Percentiles rank a stretch among this genome's conserved stretches.
phyloP scores from a whole-genome alignment of 2,797 vertebrate genomes.

The Peromyscus melanophrys region DNA sequence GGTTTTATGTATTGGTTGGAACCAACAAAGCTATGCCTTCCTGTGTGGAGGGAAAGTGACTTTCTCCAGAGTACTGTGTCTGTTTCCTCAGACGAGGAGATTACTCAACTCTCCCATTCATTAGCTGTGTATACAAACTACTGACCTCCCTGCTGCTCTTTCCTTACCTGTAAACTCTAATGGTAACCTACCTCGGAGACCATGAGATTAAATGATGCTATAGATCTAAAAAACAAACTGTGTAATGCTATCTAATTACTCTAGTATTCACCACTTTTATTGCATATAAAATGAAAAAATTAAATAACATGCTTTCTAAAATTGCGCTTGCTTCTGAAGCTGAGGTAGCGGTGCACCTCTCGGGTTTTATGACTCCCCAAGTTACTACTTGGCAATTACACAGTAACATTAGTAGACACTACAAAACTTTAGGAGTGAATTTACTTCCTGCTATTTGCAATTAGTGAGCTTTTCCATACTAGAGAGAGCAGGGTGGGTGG shows the following conservation, averaged over 20 bases:
- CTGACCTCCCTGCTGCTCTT: slow-evolving; percentile 5
- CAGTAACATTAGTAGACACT: slow-evolving; percentile 85
- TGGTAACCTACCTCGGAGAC: background rate
- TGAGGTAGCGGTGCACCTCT: slow-evolving; percentile 80
- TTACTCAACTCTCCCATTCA: background rate
- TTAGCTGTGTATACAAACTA: background rate
- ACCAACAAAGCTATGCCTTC: slow-evolving; percentile 8
- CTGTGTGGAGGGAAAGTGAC: background rate
- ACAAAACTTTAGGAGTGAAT: slow-evolving; percentile 83
- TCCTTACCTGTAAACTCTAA: slow-evolving; percentile 21
- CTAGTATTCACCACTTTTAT: slow-evolving; percentile 20
- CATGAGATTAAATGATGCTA: slow-evolving; percentile 29
- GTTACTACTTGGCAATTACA: slow-evolving; percentile 86
- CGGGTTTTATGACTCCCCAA: slow-evolving; percentile 82
- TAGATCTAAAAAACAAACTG: slow-evolving; percentile 35
- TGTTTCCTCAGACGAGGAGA: background rate
- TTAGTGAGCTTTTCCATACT: slow-evolving; percentile 86
- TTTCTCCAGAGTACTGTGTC: background rate
- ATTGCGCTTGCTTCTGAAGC: slow-evolving; percentile 44
- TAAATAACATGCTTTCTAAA: slow-evolving; percentile 53
- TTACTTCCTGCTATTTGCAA: slow-evolving; percentile 84
- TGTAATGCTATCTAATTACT: background rate
- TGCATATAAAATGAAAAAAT: slow-evolving; percentile 52
- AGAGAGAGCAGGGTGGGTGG: slow-evolving; percentile 84
- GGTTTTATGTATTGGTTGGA: slow-evolving; percentile 68